Percentiles rank a stretch among this genome's conserved stretches.
Evolutionary conservation across 2,113 vertebrate genomes (phyloP).

Genomic region (Melierax canorus): DNA sequence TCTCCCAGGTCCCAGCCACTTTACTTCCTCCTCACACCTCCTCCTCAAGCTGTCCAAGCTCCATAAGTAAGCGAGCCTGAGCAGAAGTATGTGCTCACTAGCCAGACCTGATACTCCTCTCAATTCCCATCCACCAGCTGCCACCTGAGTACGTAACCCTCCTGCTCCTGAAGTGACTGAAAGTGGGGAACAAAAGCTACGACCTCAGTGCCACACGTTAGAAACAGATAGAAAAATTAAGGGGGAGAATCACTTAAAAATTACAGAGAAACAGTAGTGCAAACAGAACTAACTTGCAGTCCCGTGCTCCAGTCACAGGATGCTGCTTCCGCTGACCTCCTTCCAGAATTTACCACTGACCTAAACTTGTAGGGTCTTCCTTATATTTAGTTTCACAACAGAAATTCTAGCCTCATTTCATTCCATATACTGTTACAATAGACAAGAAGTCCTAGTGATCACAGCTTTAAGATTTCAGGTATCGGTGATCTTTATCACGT

Average conservation of each 20-base stretch:
- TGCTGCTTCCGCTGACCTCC: not conserved
- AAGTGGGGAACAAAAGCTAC: not conserved
- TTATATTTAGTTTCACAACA: not conserved
- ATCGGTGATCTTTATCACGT: not conserved
- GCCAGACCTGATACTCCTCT: not conserved
- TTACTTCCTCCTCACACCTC: not conserved
- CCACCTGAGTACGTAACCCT: not conserved
- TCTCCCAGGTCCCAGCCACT: not conserved
- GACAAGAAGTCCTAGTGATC: not conserved
- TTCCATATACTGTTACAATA: not conserved
- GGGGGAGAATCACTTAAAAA: not conserved
- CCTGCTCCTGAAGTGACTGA: not conserved
- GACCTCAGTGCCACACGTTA: not conserved
- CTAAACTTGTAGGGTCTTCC: not conserved
- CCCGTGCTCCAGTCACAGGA: not conserved
- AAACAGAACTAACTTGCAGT: not conserved
- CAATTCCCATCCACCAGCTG: not conserved
- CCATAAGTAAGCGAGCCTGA: rapidly evolving
- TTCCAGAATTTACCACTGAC: not conserved
- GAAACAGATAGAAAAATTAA: not conserved
- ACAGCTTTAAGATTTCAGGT: not conserved
- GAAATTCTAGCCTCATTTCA: not conserved
- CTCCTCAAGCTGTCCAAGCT: not conserved
- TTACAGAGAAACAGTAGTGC: not conserved
- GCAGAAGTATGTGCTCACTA: not conserved